A percentile compares a stretch with the other conserved stretches of the same genome.
Evolutionary conservation across 2,113 vertebrate species (phyloP).

Genomic region (Symphodus melops): DNA sequence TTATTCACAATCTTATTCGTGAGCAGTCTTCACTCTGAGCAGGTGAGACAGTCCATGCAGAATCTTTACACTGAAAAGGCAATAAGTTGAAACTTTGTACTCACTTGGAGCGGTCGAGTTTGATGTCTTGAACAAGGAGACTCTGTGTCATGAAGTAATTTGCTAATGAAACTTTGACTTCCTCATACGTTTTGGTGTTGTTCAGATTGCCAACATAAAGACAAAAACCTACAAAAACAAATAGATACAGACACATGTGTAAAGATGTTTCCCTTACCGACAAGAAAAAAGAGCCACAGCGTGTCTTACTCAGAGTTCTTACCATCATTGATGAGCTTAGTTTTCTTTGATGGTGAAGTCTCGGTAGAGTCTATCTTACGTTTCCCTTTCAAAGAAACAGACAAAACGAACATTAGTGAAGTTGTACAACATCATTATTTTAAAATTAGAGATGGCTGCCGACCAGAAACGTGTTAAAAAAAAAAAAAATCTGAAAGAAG

Average conservation of each 20-base stretch:
- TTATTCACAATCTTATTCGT: neutral
- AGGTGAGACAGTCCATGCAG: too few species aligned
- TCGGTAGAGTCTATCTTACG: constrained; percentile 19
- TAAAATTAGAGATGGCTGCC: too few species aligned
- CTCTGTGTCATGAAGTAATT: constrained; percentile 57
- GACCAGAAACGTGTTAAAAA: neutral
- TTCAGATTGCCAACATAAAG: constrained; percentile 74
- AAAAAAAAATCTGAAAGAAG: neutral
- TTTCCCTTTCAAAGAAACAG: constrained; percentile 55
- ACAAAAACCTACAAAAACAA: constrained; percentile 63
- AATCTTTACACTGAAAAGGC: too few species aligned
- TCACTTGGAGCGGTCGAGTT: constrained; percentile 60
- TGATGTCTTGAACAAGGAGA: constrained; percentile 67
- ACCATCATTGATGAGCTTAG: constrained; percentile 62
- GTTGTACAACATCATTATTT: neutral
- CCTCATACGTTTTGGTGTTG: constrained; percentile 46
- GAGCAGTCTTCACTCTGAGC: neutral
- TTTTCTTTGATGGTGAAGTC: constrained; percentile 56
- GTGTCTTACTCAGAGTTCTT: neutral
- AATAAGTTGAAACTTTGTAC: neutral
- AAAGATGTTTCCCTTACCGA: neutral
- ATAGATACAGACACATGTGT: neutral
- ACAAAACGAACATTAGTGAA: neutral
- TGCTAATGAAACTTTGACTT: constrained; percentile 60
- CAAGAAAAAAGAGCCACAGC: neutral